A percentile compares a stretch with the other conserved stretches of the same genome.
These are phyloP conservation scores for Planococcus citri DNA, from an alignment of 1,140 invertebrate species.

Conservation along the genomic window DNA sequence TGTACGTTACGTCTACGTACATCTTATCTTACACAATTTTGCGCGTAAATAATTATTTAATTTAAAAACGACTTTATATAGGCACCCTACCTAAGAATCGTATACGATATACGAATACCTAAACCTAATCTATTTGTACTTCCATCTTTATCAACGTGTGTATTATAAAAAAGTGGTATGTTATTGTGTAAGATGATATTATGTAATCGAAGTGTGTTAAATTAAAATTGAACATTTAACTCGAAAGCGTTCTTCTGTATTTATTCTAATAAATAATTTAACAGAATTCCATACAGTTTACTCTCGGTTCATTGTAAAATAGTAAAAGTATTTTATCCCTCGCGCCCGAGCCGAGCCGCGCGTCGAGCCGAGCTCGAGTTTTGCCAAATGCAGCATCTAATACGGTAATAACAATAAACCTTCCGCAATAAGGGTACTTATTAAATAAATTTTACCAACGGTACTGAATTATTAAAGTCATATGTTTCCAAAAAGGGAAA, in stretches of 20 bases:
- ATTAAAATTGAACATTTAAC: not conserved
- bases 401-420: slow-evolving; percentile 7
- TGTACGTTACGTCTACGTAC: no score
- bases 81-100: no score
- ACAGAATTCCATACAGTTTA: not conserved
- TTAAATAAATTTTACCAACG: not conserved
- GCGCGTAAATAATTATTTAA: no score
- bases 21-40: no score
- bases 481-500: not conserved
- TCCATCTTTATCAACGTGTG: no score
- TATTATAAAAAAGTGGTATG: no score
- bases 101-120: no score
- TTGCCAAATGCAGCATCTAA: not conserved
- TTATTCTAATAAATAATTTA: not conserved
- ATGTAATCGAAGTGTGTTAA: not conserved
- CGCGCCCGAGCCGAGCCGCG: not conserved
- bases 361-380: not conserved
- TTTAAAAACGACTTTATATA: no score
- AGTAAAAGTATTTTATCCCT: slow-evolving; percentile 3
- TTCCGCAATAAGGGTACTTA: slow-evolving; percentile 6
- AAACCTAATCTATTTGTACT: no score
- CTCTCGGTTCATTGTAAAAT: not conserved
- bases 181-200: no score
- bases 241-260: slow-evolving; percentile 1
- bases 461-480: not conserved